Evolutionary conservation across 64 coral and sea anemone genomes (phyloP), one percentile per base, ranked within the genome.

Genomic region (Montipora cactus): DNA sequence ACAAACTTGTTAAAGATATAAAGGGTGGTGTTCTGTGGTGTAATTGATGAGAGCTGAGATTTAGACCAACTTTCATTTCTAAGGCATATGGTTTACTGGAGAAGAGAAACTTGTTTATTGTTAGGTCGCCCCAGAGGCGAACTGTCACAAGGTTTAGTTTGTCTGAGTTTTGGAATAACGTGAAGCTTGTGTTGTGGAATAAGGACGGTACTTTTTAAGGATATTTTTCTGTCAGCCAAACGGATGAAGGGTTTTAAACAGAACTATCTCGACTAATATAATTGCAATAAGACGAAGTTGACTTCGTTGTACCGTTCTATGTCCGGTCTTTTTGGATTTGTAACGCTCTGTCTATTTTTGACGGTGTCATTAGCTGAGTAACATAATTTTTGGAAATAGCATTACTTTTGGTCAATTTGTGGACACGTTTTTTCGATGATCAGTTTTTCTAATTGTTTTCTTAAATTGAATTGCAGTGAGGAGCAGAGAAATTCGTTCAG

Each of bases 401-500:
- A 55, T 55, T 55, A 55, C 52, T 10, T 7, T 10, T 55, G 52
- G 6, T 14, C 62, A 0, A 14, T 18, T 67, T 18, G 62, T 67
- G 4, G 62, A 67, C 12, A 67, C 15, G 11, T 67, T 67, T 14
- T 18, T 13, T 37, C 37, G 37, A 37, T 37, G 37, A 37, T 37
- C 37, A 37, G 37, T 14, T 18, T 68, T 37, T 74, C 6, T 74
- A 25, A 74, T 28, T 74, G 6, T 25, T 74, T 5, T 25, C 58
- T 44, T 15, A 3, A 45, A 28, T 82, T 13, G 61, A 82, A 20
- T 61, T 82, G 22, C 20, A 20, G 5, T 16, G 61, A 84, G 13
- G 9, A 71, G 62, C 62, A 15, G 4, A 67, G 81, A 71, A 49
- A 86, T 3, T 86, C 66, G 82, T 72, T 86, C 37, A 37, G 37